These are phyloP conservation scores for Mugil cephalus DNA, from an alignment of 2,113 vertebrate genomes.

Conservation along the genomic window DNA sequence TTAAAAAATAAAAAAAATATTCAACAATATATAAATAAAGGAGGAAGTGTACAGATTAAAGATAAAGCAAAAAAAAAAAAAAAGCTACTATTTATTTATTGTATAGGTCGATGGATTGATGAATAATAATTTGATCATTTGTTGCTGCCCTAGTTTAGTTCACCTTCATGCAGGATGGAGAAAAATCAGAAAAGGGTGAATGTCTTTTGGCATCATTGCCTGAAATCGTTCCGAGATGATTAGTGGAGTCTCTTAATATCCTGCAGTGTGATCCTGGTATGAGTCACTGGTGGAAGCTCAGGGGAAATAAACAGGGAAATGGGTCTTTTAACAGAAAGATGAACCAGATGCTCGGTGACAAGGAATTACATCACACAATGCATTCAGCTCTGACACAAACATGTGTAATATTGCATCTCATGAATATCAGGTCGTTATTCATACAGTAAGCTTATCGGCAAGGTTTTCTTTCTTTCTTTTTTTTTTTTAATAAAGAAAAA, in stretches of 20 bases:
- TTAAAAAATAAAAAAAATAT: no score
- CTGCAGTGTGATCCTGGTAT: not conserved
- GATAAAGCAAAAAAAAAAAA: no score
- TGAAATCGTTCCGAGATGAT: not conserved
- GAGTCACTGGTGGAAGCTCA: not conserved
- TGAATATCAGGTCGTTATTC: constrained; percentile 31
- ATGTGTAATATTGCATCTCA: constrained; percentile 12
- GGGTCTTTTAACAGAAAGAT: constrained; percentile 17
- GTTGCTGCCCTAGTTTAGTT: no score
- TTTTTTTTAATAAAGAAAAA: constrained; percentile 12
- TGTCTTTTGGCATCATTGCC: not conserved
- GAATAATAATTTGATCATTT: no score
- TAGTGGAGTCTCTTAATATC: not conserved
- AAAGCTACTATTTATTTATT: no score
- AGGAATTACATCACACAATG: constrained; percentile 4
- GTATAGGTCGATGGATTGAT: no score
- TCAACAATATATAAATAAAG: no score
- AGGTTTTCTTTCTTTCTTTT: constrained; percentile 1
- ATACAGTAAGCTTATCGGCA: constrained; percentile 15
- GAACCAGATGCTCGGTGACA: constrained; percentile 9
- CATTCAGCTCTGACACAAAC: constrained; percentile 29
- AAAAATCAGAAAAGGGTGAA: not conserved
- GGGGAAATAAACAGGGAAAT: constrained; percentile 24
- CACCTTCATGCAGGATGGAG: no score
- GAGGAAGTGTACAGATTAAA: no score